Evolutionary conservation across 2,797 vertebrate species (phyloP).

Genomic region (Acomys russatus): DNA sequence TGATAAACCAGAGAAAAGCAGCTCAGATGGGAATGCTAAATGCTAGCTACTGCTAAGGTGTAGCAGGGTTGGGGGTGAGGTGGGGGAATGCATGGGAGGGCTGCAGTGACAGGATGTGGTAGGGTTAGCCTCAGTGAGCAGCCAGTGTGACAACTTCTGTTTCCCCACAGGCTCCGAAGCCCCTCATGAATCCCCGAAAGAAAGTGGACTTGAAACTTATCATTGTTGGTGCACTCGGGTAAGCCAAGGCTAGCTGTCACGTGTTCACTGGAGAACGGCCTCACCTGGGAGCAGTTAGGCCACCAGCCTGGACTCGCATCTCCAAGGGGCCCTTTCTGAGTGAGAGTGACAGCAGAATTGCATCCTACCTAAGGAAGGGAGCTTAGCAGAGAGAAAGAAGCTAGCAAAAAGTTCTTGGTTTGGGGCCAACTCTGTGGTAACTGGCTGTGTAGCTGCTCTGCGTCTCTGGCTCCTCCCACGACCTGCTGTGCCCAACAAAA

Average conservation of each 20-base stretch:
- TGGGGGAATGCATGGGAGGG: neutral
- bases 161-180: constrained; percentile 72
- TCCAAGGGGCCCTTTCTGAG: neutral
- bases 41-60: neutral
- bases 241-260: constrained; percentile 68
- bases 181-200: constrained; percentile 88
- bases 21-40: neutral
- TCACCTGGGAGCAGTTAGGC: neutral
- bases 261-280: neutral
- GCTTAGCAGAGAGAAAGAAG: neutral
- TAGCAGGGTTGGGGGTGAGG: too few species aligned
- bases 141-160: neutral
- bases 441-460: neutral
- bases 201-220: constrained; percentile 92
- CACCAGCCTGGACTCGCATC: neutral
- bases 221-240: constrained; percentile 91
- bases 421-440: neutral
- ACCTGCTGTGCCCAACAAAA: neutral
- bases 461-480: neutral
- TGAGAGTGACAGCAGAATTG: neutral
- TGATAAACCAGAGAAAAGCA: neutral
- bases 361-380: neutral
- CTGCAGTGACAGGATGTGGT: fast-evolving
- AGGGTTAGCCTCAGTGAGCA: neutral
- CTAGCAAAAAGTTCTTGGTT: neutral